Base-by-base conservation (phyloP, 2,888 invertebrate genomes). In the Chirona hameri region DNA sequence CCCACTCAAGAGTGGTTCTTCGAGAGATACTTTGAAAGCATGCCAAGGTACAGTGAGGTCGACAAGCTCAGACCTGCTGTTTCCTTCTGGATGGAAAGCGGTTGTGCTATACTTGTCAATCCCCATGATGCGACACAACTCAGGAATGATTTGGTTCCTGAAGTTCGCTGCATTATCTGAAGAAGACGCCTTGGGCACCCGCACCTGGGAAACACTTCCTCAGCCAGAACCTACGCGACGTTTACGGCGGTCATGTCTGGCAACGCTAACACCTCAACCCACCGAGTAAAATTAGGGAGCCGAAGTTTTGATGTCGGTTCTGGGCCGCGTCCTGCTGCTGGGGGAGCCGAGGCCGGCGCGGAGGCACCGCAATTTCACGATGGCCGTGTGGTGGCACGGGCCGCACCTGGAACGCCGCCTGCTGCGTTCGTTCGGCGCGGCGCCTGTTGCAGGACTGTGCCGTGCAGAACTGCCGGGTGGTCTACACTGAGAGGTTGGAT, bases 331-430 rank as follows among this genome's bases (percentile, higher is more conserved):
- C 31, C 31, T 72, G 31, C 31, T 72, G 29, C 72, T 72, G 29
- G 29, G 18, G 31, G 72, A 72, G 18, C 72, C 9, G 18, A 29
- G 18, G 31, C 18, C 27, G 18, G 15, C 31, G 31, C 31, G 14
- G 15, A 14, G 72, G 3, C 4, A 15, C 5, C 18, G 29, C 29
- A 88, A 86, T 7, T 91, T 89, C 86, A 87, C 89, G 83, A 90
- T 92, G 84, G 87, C 92, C 60, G 88, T 92, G 79, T 92, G 92
- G 92, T 90, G 91, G 86, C 89, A 91, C 85, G 92, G 91, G 83
- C 84, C 87, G 0, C 89, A 89, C 85, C 88, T 92, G 81, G 90
- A 91, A 86, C 88, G 88, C 18, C 89, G 92, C 46, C 91, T 92
- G 85, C 86, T 92, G 29, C 88, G 88, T 84, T 89, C 88, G 79